Evolutionary conservation across 2,888 invertebrate species (phyloP), one percentile per base, ranked within the genome.

Genomic region (Yponomeuta malinellus): DNA sequence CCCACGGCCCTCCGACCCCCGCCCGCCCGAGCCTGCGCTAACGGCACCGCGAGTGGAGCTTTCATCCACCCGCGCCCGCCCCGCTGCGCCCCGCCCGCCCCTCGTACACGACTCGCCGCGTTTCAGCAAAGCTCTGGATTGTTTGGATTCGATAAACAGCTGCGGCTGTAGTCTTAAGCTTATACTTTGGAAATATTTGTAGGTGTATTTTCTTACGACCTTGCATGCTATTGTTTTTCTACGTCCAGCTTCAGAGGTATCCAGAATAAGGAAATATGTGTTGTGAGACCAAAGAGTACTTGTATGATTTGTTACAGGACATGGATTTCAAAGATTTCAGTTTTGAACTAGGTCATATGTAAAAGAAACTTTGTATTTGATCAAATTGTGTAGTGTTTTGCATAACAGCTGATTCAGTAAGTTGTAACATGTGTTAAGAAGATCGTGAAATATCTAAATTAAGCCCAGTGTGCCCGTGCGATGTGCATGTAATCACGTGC

Each of bases 1-100:
- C 90, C 90, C 90, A 91, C 90, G 87, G 88, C 81, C 91, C 89
- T 90, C 89, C 79, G 81, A 80, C 81, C 76, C 63, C 87, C 88
- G 89, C 88, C 90, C 89, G 90, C 89, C 72, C 90, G 91, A 89
- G 88, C 88, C 90, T 89, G 88, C 90, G 89, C 87, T 91, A 91
- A 92, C 91, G 92, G 91, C 89, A 91, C 79, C 88, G 89, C 89
- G 86, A 85, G 78, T 80, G 81, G 84, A 89, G 90, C 90, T 89
- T 90, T 89, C 86, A 78, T 81, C 85, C 84, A 83, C 81, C 81
- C 83, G 84, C 81, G 77, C 80, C 74, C 72, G 72, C 77, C 73
- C 79, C 76, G 73, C 77, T 72, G 79, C 76, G 76, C 77, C 76
- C 78, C 75, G 78, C 78, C 74, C 75, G 75, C 74, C 76, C 73